Base-by-base conservation (phyloP, 1,140 invertebrate genomes). In the Neelides sp. region DNA sequence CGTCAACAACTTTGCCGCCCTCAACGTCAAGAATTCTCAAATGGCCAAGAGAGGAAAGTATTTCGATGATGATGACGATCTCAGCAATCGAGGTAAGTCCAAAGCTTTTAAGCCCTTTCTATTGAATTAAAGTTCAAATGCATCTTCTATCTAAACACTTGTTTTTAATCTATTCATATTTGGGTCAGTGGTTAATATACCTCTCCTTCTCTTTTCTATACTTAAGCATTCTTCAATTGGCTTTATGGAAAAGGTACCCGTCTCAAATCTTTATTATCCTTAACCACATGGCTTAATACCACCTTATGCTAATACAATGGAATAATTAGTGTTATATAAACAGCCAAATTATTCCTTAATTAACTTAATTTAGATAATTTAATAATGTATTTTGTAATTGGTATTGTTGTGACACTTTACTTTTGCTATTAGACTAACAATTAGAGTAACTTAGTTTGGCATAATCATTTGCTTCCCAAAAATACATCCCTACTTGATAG, bases 51-150 rank as follows among this genome's bases (percentile, higher is more conserved):
- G 69, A 68, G 3, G 67, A 67, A 5, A 64, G 62, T n/a, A 62
- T 63, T 13, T 66, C 32, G 72, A 72, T 58, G 71, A 73, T 40
- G 71, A 74, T 34, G 72, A 73, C 27, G 67, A 69, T 5, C 68
- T 68, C 34, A 65, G 62, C 53, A 65, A 61, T 45, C 71, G 68
- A 66, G 72, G 71, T 73, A 65, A 42, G 10, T 15, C 22, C 26
- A 23, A 13, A 27, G 19, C 32, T 40, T 26, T 30, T 32, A 19
- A 32, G 15, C 43, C 23, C n/a, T 23, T 37, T 37, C 5, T 23
- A 42, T 20, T 8, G 22, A 7, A 4, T 17, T 19, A 8, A 20
- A 20, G 10, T 42, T n/a, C 4, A 30, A n/a, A n/a, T 8, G 17
- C 23, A 34, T 32, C 5, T 8, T 12, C 10, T 42, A 8, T 8